Conservation (phyloP, 2,888 invertebrate species). For the Teleiodes luculella region DNA sequence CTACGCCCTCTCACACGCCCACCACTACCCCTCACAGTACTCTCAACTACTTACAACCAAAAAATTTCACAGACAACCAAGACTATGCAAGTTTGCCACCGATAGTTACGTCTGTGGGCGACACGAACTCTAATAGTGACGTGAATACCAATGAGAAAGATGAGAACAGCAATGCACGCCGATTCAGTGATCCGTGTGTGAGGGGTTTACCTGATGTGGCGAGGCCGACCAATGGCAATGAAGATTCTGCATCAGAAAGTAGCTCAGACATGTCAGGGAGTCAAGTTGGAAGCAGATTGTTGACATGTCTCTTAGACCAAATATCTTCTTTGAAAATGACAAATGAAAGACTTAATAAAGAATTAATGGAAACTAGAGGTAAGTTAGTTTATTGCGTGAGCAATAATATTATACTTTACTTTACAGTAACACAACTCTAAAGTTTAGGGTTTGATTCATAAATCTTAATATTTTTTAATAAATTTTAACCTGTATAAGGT, state of each 20-base stretch:
- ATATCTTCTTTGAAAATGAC: slow-evolving; percentile 83
- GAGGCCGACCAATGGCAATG: slow-evolving; percentile 66
- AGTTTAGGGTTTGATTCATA: no score
- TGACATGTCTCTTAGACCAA: slow-evolving; percentile 84
- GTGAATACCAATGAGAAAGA: slow-evolving; percentile 72
- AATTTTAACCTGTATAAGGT: neutral
- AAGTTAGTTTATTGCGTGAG: slow-evolving; percentile 30
- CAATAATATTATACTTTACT: neutral
- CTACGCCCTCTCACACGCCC: slow-evolving; percentile 34
- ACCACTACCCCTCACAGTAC: slow-evolving; percentile 38
- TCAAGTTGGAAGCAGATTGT: slow-evolving; percentile 77
- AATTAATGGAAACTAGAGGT: slow-evolving; percentile 86
- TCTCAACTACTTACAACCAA: slow-evolving; percentile 59
- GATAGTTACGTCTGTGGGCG: slow-evolving; percentile 77
- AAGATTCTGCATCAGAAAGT: slow-evolving; percentile 74
- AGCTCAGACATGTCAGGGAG: slow-evolving; percentile 75
- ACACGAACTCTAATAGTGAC: slow-evolving; percentile 71
- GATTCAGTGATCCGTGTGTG: slow-evolving; percentile 84
- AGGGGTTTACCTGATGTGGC: slow-evolving; percentile 67
- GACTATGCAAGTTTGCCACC: slow-evolving; percentile 85
- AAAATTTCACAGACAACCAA: slow-evolving; percentile 61
- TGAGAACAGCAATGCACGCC: slow-evolving; percentile 73
- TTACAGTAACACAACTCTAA: no score
- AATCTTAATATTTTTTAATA: no score
- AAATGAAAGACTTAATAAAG: slow-evolving; percentile 86